Base-by-base conservation (phyloP, 2,888 invertebrate species). In the Phoenoteleia sp. region DNA sequence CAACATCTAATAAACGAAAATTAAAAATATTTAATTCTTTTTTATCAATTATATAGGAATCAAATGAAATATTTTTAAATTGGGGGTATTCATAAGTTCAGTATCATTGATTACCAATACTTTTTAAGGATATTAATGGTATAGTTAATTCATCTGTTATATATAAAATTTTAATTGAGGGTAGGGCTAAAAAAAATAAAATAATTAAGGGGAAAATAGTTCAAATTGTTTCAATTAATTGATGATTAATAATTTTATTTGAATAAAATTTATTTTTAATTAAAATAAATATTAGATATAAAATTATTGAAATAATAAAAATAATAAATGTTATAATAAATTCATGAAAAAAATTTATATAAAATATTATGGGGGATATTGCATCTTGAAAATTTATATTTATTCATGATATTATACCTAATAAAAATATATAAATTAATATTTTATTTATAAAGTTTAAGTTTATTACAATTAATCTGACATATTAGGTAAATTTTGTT, bases 401-500 rank as follows among this genome's bases (percentile, higher is more conserved):
- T 47, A 49, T 67, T 81, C 80, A 85, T 15, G 60, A 4, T 49
- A 29, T 71, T 9, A 95, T 92, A 95, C 95, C 94, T 95, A 95
- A 95, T 94, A 95, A 87, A 95, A 95, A 95, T 94, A 92, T 93
- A 47, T 33, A 66, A 54, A n/a, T n/a, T n/a, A 60, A 60, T 64
- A 94, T 95, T 95, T 96, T 95, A 95, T 95, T 94, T 94, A 95
- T 95, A 95, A 94, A 95, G 94, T 95, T 96, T 96, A 96, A 96
- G 95, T 95, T 95, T 95, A 95, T 95, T 94, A 95, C 94, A 95
- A 79, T 94, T 94, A 94, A 88, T 95, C 94, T 95, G 95, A 94
- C 95, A 96, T 94, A 95, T 95, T 95, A 96, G 17, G 80, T n/a
- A n/a, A n/a, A n/a, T n/a, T n/a, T n/a, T n/a, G 17, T 62, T 19